These are phyloP conservation scores for Pachyseris speciosa DNA, from an alignment of 64 coral and sea anemone genomes.

Conservation along the genomic window DNA sequence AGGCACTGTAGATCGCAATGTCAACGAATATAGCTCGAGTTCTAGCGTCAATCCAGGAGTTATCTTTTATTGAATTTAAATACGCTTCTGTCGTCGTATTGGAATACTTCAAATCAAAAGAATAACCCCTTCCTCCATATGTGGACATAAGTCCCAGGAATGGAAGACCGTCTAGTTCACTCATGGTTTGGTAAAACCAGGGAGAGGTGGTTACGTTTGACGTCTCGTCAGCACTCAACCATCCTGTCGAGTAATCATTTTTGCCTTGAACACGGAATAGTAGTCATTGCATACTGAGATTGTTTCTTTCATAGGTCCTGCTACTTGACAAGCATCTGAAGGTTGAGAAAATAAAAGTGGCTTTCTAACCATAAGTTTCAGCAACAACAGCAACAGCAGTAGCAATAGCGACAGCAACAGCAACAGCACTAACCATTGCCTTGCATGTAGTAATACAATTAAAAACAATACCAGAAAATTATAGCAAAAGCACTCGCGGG, in stretches of 20 bases:
- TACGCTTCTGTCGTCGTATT: neutral
- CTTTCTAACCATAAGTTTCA: too few relatives aligned
- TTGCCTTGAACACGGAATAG: conserved; percentile 69
- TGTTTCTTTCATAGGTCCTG: conserved; percentile 4
- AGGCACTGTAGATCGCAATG: conserved; percentile 83
- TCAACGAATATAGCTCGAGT: conserved; percentile 89
- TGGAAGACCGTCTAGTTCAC: conserved; percentile 30
- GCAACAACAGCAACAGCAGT: too few relatives aligned
- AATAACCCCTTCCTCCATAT: conserved; percentile 73
- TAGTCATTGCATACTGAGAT: conserved; percentile 45
- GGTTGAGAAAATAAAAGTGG: neutral
- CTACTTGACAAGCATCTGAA: conserved; percentile 40
- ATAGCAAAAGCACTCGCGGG: too few relatives aligned
- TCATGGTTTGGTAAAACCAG: conserved; percentile 55
- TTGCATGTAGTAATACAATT: too few relatives aligned
- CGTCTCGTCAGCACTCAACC: neutral
- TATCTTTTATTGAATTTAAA: conserved; percentile 49
- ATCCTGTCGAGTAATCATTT: conserved; percentile 47
- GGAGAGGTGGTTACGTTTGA: neutral
- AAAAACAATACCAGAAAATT: too few relatives aligned
- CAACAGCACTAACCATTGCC: too few relatives aligned
- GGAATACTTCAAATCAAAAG: conserved; percentile 20
- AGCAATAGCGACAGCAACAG: too few relatives aligned
- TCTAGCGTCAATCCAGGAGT: conserved; percentile 77
- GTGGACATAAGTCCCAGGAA: conserved; percentile 49